These are phyloP conservation scores for Drosophila pachea DNA, from an alignment of 1,140 invertebrate species.

Conservation along the genomic window DNA sequence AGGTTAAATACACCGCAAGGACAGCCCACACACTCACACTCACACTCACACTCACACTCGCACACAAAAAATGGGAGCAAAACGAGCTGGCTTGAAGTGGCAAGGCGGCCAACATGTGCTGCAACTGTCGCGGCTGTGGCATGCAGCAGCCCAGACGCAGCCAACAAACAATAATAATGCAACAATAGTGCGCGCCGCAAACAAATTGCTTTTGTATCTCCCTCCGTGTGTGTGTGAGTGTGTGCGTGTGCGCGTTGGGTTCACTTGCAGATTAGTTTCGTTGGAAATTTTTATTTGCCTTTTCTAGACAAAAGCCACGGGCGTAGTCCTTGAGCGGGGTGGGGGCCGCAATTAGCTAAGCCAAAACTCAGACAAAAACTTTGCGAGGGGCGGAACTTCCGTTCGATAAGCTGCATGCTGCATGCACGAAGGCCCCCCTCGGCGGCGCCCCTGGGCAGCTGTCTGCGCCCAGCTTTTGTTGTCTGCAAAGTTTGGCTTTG, in stretches of 20 bases:
- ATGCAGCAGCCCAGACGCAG: conserved; percentile 51
- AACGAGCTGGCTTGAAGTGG: conserved; percentile 59
- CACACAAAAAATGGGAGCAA: conserved; percentile 24
- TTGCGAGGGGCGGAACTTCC: conserved; percentile 4
- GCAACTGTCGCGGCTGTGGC: conserved; percentile 26
- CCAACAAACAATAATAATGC: conserved; percentile 76
- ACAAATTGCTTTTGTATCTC: conserved; percentile 69
- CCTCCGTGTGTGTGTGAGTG: conserved; percentile 15
- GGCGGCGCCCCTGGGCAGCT: conserved; percentile 10
- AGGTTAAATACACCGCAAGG: conserved; percentile 78
- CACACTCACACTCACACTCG: conserved; percentile 7
- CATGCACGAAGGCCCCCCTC: too few species aligned
- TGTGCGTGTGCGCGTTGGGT: conserved; percentile 44
- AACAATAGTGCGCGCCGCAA: conserved; percentile 74
- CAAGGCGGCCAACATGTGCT: conserved; percentile 54
- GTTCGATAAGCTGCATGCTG: background rate
- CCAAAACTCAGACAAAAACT: conserved; percentile 44
- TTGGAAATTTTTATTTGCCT: conserved; percentile 58
- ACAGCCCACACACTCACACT: conserved; percentile 55
- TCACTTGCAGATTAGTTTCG: conserved; percentile 76
- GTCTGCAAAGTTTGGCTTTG: conserved; percentile 72
- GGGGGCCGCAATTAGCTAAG: conserved; percentile 19
- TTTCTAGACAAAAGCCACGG: conserved; percentile 49
- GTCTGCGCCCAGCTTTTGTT: conserved; percentile 61
- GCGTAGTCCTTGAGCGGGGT: conserved; percentile 32